Base-by-base conservation (phyloP, 1,140 invertebrate genomes). In the Ceratina australensis region DNA sequence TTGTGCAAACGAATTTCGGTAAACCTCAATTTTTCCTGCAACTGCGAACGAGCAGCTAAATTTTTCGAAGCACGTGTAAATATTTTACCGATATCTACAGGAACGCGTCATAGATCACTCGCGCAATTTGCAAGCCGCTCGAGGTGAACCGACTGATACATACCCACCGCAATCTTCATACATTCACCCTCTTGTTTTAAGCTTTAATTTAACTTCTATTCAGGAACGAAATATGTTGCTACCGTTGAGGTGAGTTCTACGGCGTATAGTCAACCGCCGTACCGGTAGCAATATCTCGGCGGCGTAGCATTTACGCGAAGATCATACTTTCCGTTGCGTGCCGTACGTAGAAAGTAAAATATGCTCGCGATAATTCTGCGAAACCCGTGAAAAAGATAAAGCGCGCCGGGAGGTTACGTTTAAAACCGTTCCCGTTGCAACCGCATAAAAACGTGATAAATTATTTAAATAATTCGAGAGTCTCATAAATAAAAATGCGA, bases 301-400 rank as follows among this genome's bases (percentile, higher is more conserved):
- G 2, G 33, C 33, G 33, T 10, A 18, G 22, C 42, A 61, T 61
- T 76, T 71, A 69, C 47, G 64, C 33, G 24, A 16, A 20, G 50
- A 76, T 68, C 57, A 54, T 57, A 59, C 24, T 81, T 76, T 80
- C 57, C 28, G 47, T 69, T 61, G 56, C 18, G 28, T n/a, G n/a
- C 42, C 66, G 52, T 8, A 8, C 59, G 54, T 78, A 78, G n/a
- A 65, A 60, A 52, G 26, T 65, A 79, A 83, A 82, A 59, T 59
- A 65, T 56, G 64, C 59, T 54, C 24, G 50, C 50, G 73, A 82
- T 81, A 63, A 82, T 81, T 78, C 72, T 56, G 24, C 24, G 24
- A 61, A 57, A 65, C 49, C 28, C 56, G 65, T 3, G 16, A 72
- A 33, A 8, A 67, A 78, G 61, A 67, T 28, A 67, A 72, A 42